phyloP scores from a whole-genome alignment of 1,140 invertebrate species.

The Euborellia annulipes region DNA sequence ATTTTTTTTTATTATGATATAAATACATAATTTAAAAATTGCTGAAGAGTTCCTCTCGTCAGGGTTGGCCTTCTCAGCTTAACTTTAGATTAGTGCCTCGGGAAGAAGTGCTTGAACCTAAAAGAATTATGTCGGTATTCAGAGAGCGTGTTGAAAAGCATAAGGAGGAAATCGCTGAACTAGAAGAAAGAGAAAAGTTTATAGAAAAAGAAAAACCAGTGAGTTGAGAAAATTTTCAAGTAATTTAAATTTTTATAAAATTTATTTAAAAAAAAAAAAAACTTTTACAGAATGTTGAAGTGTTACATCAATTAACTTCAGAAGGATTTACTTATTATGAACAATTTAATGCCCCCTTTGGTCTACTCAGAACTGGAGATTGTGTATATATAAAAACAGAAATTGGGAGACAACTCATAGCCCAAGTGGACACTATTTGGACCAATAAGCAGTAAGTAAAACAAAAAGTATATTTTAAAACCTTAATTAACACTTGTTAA shows the following conservation, averaged over 20 bases:
- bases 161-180: constrained; percentile 74
- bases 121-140: constrained; percentile 84
- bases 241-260: not conserved
- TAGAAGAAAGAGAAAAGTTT: constrained; percentile 63
- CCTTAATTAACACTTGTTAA: too few species aligned
- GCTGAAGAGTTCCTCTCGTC: too few species aligned
- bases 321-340: constrained; percentile 77
- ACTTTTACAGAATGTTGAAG: constrained; percentile 55
- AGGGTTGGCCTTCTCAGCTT: too few species aligned
- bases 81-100: constrained; percentile 48
- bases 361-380: constrained; percentile 77
- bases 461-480: too few species aligned
- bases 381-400: constrained; percentile 85
- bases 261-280: too few species aligned
- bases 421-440: constrained; percentile 92
- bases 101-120: constrained; percentile 60
- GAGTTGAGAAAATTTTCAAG: too few species aligned
- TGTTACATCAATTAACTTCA: constrained; percentile 42
- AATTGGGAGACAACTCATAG: constrained; percentile 70
- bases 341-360: constrained; percentile 74
- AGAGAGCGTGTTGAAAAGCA: constrained; percentile 78
- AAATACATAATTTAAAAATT: too few species aligned
- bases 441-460: constrained; percentile 62
- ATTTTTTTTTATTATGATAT: not conserved
- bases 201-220: constrained; percentile 67